phyloP scores from a whole-genome alignment of 2,113 vertebrate species.

The Spea multiplicata region DNA sequence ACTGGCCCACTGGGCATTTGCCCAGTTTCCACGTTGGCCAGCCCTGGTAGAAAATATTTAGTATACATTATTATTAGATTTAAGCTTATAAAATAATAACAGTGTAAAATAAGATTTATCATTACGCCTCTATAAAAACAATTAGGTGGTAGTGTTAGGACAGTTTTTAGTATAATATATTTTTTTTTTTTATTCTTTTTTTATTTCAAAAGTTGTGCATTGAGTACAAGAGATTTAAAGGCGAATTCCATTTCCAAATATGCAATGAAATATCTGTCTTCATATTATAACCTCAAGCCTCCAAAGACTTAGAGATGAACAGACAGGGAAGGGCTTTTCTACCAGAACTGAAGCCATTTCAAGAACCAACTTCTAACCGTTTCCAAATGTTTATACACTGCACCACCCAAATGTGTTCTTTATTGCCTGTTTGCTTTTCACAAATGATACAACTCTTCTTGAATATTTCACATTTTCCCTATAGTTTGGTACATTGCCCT shows the following conservation, averaged over 20 bases:
- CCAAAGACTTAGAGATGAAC: neutral
- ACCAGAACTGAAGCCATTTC: neutral
- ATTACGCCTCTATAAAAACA: constrained; percentile 6
- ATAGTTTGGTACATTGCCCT: too few relatives aligned
- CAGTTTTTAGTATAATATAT: neutral
- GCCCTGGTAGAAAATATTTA: too few relatives aligned
- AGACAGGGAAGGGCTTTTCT: neutral
- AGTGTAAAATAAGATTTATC: neutral
- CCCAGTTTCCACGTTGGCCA: too few relatives aligned
- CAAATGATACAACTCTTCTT: neutral
- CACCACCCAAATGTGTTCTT: neutral
- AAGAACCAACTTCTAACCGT: neutral
- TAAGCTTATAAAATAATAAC: constrained; percentile 7
- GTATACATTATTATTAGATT: neutral
- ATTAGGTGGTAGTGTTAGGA: neutral
- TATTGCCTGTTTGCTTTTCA: neutral
- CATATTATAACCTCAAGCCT: neutral
- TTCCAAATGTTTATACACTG: neutral
- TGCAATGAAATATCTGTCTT: constrained; percentile 20
- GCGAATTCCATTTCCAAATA: constrained; percentile 15
- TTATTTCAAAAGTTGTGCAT: neutral
- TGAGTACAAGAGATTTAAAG: neutral
- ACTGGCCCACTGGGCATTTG: too few relatives aligned
- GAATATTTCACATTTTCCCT: too few relatives aligned
- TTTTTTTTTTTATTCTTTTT: too few relatives aligned